Evolutionary conservation across 2,797 vertebrate species (phyloP), one percentile per base, ranked within the genome.

Genomic region (Galago senegalensis): DNA sequence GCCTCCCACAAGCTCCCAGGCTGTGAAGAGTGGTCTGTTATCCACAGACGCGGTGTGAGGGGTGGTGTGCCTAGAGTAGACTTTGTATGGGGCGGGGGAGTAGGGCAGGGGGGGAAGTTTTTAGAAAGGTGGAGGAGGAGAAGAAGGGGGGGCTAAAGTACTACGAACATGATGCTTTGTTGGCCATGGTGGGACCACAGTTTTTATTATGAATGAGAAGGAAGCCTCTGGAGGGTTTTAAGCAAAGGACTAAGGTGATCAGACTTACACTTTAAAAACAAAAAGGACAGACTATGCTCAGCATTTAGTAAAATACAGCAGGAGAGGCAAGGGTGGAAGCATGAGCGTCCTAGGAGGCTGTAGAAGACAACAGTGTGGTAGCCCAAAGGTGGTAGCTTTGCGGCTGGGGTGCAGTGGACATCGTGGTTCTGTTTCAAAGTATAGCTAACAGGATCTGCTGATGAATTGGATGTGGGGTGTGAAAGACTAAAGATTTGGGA

Each of bases 191-290:
- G 31, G 34, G 34, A 69, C n/a, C 43, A 63, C n/a, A 60, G 60
- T 60, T 87, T 88, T 87, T 67, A 37, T 56, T 63, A 31, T 25
- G 56, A 75, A 31, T 31, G 27, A 88, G 73, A 88, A 88, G 34
- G 37, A 91, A 69, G 25, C 14, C 37, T 85, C 63, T 29, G 43
- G 34, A 82, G 58, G 53, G 9, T 67, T 83, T 87, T 63, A n/a
- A 89, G 29, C 61, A 40, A 53, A 83, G 23, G 61, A 70, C 17
- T 56, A 31, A 29, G 0, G 1, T 67, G 29, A n/a, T 69, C 20
- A 18, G 0, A 34, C 21, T 79, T 70, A 72, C 1, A 69, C 34
- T 81, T 56, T 13, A 34, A 67, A 31, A 29, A 72, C 17, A 29
- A 61, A 29, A 37, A 34, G 53, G 37, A n/a, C 21, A 46, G 14